Percentiles rank a stretch among this genome's conserved stretches.
phyloP scores from a whole-genome alignment of 2,113 vertebrate genomes.

The Podarcis cretensis region DNA sequence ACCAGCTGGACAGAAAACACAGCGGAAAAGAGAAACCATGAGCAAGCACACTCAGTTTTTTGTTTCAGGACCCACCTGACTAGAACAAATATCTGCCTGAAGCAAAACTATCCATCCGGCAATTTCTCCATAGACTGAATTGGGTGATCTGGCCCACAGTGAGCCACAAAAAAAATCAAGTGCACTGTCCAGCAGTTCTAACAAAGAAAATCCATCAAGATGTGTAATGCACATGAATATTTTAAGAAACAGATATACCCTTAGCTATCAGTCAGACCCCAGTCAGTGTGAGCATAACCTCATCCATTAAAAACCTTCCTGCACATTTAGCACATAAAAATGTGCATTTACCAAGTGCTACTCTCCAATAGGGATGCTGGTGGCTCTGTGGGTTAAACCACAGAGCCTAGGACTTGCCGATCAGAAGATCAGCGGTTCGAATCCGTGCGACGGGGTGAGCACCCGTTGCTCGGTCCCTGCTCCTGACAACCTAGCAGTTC shows the following conservation, averaged over 20 bases:
- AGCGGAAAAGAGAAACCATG: background rate
- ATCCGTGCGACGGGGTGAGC: no score
- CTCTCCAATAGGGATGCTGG: background rate
- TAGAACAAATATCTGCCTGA: background rate
- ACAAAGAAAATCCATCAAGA: background rate
- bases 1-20: background rate
- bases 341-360: background rate
- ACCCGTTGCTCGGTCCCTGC: no score
- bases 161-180: background rate
- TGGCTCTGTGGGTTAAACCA: no score
- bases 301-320: background rate
- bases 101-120: background rate
- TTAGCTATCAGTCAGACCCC: no score
- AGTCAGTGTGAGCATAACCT: background rate
- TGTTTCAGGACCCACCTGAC: background rate
- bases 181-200: background rate
- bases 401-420: no score
- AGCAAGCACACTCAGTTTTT: background rate
- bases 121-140: background rate
- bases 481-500: no score
- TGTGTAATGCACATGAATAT: background rate
- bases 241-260: background rate
- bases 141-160: background rate
- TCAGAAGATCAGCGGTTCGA: no score
- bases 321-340: background rate